Base-by-base conservation (phyloP, 2,113 vertebrate genomes). In the Anolis sagrei region DNA sequence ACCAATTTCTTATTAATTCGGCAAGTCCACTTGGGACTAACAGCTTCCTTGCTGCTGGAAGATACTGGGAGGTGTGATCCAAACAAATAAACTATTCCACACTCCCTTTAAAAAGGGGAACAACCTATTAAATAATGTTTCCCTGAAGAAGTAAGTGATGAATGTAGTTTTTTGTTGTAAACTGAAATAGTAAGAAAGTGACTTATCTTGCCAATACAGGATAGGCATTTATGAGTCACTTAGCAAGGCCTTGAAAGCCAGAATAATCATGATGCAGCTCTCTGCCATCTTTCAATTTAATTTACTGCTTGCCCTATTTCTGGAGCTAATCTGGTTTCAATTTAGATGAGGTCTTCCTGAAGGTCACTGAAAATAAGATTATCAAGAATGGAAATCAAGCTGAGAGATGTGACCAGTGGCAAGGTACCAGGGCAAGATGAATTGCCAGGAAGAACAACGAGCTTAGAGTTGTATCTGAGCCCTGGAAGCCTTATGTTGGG, bases 311-410 rank as follows among this genome's bases (percentile, higher is more conserved):
- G 77, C 7, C 39, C 19, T 1, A 23, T 61, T 79, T 58, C 68
- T 48, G 58, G 81, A 73, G 54, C 44, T 79, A 79, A 83, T 73
- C 68, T 82, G 36, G 66, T 62, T 76, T 82, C 49, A 82, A 25
- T 4, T 80, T 83, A 83, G 68, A 78, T 87, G 32, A 83, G 16
- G 76, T 87, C 54, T 79, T 7, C 25, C 68, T 83, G 54, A 83
- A 66, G 39, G 54, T 79, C 25, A 49, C 36, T 11, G 39, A 48
- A 79, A 87, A 78, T 16, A 80, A 51, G 32, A 75, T 82, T 79
- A 86, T 76, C 64, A 68, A 69, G 86, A 23, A 64, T 73, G 54
- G 81, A 87, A 79, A 79, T 87, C 44, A 83, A 83, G 36, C 62
- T 81, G 44, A 80, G 48, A 16, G 76, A 69, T 48, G 25, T 5